Conservation (phyloP, 2,888 invertebrate species). For the Aspidiotus destructor region DNA sequence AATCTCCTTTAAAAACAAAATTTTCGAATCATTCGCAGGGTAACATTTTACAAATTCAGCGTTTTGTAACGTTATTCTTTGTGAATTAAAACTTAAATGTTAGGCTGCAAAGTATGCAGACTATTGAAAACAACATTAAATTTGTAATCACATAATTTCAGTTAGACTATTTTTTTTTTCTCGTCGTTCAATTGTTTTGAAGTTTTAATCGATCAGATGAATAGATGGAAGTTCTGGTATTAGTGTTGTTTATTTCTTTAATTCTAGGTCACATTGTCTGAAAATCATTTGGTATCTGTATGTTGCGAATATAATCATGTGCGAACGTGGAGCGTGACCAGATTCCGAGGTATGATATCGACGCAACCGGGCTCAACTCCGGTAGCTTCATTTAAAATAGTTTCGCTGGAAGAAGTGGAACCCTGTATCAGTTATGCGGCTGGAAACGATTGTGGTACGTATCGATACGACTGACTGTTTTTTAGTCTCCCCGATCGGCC, state of each 20-base stretch:
- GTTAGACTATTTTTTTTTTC: no score
- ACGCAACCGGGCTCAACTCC: constrained; percentile 98
- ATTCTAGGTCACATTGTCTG: constrained; percentile 74
- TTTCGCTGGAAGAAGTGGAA: constrained; percentile 68
- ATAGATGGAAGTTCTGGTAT: no score
- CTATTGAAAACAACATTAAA: no score
- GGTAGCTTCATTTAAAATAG: constrained; percentile 91
- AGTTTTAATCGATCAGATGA: no score
- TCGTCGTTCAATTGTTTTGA: no score
- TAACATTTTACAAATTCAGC: no score
- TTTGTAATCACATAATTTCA: no score
- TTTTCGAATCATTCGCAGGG: no score
- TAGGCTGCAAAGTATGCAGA: no score
- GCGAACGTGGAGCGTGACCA: constrained; percentile 89
- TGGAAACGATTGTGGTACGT: constrained; percentile 58
- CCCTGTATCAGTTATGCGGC: constrained; percentile 54
- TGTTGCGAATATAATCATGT: constrained; percentile 98
- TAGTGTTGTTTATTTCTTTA: not conserved
- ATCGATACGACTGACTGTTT: not conserved
- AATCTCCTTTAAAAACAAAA: no score
- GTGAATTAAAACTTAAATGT: no score
- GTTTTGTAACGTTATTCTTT: no score
- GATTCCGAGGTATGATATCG: constrained; percentile 96
- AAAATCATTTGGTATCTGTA: constrained; percentile 88
- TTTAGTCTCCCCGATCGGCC: not conserved